Conservation (phyloP, 1,140 invertebrate species). For the Pogonus chalceus region DNA sequence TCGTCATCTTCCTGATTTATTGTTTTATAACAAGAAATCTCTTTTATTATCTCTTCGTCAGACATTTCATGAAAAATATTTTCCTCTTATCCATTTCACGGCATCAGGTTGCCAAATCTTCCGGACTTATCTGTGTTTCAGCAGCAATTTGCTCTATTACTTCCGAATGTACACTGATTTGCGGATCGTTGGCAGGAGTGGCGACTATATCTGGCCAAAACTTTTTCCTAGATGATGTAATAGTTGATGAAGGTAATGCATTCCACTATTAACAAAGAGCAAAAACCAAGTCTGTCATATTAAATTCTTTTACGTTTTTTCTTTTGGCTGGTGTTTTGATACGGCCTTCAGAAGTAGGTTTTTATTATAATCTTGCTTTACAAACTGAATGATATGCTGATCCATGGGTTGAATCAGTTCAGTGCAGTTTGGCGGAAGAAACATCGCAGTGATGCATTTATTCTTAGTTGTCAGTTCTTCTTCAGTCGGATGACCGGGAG, state of each 20-base stretch:
- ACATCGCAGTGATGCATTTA: neutral
- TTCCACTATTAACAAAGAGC: slow-evolving; percentile 28
- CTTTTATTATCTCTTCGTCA: slow-evolving; percentile 16
- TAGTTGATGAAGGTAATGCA: slow-evolving; percentile 27
- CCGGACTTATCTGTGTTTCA: slow-evolving; percentile 14
- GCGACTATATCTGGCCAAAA: no score
- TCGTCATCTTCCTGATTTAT: slow-evolving; percentile 21
- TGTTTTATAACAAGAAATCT: slow-evolving; percentile 15
- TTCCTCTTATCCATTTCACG: slow-evolving; percentile 16
- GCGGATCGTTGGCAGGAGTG: no score
- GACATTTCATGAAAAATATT: no score
- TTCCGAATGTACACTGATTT: no score
- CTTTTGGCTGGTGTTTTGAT: slow-evolving; percentile 26
- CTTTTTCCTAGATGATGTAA: slow-evolving; percentile 29
- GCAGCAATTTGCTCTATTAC: slow-evolving; percentile 16
- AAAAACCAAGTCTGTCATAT: no score
- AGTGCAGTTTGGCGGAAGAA: neutral
- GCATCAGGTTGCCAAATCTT: slow-evolving; percentile 16
- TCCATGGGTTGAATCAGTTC: slow-evolving; percentile 9
- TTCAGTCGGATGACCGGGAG: neutral
- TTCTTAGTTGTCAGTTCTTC: neutral
- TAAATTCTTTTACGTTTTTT: slow-evolving; percentile 30
- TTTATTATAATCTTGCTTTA: slow-evolving; percentile 30
- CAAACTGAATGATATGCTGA: no score
- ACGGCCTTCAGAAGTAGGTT: slow-evolving; percentile 26